These are phyloP conservation scores for Oscheius sp. DNA, from an alignment of 2,888 invertebrate species.

Conservation along the genomic window DNA sequence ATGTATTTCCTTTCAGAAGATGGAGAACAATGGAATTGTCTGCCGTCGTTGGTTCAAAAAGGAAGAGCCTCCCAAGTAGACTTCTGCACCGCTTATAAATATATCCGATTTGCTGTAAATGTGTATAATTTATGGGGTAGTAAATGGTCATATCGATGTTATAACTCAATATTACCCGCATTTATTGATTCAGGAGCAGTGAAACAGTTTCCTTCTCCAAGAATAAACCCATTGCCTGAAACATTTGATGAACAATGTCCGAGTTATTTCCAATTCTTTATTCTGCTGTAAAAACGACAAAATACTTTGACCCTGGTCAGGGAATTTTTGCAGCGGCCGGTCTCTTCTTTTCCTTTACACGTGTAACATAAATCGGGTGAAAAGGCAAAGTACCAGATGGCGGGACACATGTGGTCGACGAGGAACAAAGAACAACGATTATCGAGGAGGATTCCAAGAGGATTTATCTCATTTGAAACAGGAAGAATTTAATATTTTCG, in stretches of 20 bases:
- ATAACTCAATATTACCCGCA: too few relatives aligned
- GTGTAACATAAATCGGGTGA: neutral
- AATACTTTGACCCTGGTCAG: neutral
- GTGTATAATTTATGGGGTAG: constrained; percentile 7
- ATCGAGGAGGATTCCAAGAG: too few relatives aligned
- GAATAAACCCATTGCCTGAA: neutral
- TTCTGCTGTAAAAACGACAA: neutral
- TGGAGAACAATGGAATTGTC: constrained; percentile 66
- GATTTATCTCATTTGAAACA: neutral
- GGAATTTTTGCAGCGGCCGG: neutral
- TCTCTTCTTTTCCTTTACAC: neutral
- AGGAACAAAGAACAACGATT: constrained; percentile 1
- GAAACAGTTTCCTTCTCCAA: too few relatives aligned
- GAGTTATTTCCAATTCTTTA: too few relatives aligned
- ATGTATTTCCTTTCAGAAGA: constrained; percentile 59
- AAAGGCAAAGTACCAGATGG: constrained; percentile 6
- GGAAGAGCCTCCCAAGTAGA: constrained; percentile 36
- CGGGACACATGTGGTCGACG: neutral
- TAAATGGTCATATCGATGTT: constrained; percentile 16
- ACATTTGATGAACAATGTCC: neutral
- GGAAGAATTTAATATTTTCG: too few relatives aligned
- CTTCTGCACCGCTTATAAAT: neutral
- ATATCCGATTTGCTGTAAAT: constrained; percentile 9
- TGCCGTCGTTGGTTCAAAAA: constrained; percentile 71
- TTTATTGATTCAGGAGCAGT: too few relatives aligned